phyloP scores from a whole-genome alignment of 2,113 vertebrate genomes.

The Solenodon paradoxus region DNA sequence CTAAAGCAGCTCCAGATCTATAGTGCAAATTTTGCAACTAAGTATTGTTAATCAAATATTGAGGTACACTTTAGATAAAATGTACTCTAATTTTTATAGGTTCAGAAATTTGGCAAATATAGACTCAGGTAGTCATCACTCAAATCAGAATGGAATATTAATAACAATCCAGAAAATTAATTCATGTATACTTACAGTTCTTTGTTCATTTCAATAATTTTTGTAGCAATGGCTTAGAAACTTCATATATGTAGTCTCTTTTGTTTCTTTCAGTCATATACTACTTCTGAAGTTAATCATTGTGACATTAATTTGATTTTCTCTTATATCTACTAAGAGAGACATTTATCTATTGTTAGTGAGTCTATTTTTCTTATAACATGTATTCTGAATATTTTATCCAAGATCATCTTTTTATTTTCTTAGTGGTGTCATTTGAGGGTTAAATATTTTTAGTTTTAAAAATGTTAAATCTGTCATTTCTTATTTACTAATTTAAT shows the following conservation, averaged over 20 bases:
- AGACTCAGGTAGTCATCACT: not conserved
- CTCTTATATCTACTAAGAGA: not conserved
- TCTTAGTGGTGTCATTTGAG: not conserved
- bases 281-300: not conserved
- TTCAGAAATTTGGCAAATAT: not conserved
- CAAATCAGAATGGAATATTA: not conserved
- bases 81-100: not conserved
- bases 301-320: conserved; percentile 28
- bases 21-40: not conserved
- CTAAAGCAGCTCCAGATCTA: not conserved
- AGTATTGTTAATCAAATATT: not conserved
- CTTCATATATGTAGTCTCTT: not conserved
- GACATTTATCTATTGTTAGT: not conserved
- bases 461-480: too few species aligned
- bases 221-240: not conserved
- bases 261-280: not conserved
- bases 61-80: not conserved
- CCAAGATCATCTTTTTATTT: not conserved
- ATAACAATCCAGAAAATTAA: not conserved
- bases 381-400: not conserved
- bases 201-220: not conserved
- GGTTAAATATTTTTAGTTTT: too few species aligned
- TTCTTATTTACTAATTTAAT: not conserved
- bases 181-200: not conserved
- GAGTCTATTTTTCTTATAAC: not conserved